Evolutionary conservation across 1,140 invertebrate genomes (phyloP), one percentile per base, ranked within the genome.

Genomic region (Procambarus clarkii): DNA sequence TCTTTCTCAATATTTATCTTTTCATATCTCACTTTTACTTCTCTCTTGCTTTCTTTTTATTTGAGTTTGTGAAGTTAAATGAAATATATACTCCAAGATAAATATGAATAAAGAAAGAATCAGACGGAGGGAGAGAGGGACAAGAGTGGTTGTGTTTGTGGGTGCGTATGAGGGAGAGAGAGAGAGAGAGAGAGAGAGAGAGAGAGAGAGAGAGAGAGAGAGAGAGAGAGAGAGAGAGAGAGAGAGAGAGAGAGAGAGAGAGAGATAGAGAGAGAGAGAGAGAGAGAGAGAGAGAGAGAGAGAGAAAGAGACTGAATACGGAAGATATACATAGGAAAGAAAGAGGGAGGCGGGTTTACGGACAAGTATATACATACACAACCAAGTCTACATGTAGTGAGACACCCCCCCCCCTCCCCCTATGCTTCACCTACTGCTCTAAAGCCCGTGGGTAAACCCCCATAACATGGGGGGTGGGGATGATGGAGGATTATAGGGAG

Each of bases 221-320:
- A 15, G 45, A 15, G 45, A 79, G 45, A 48, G 45, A 79, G 77
- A 15, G 45, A 79, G 77, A 13, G 45, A 48, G 77, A 48, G 45
- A 48, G 45, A 0, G 45, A 48, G 77, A 48, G 45, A 15, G 15
- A 15, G 45, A 48, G 45, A 48, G 15, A 15, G 77, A 48, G 77
- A 15, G 15, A 48, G 77, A 48, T 24, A 79, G 77, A 44, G 46
- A 50, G 11, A 21, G 46, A 50, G 78, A 50, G 78, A 80, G 78
- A 48, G 78, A 50, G 46, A 50, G 78, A 80, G 78, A 80, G 78
- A 48, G 45, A 50, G 78, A 50, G 48, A 80, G 78, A 24, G 78
- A 80, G 48, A 24, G 21, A 45, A 15, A n/a, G 78, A 80, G 78
- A n/a, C 9, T 48, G 78, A 50, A 45, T 50, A 15, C 4, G 78